These are phyloP conservation scores for Zaprionus taronus DNA, from an alignment of 1,140 invertebrate species.

Conservation along the genomic window DNA sequence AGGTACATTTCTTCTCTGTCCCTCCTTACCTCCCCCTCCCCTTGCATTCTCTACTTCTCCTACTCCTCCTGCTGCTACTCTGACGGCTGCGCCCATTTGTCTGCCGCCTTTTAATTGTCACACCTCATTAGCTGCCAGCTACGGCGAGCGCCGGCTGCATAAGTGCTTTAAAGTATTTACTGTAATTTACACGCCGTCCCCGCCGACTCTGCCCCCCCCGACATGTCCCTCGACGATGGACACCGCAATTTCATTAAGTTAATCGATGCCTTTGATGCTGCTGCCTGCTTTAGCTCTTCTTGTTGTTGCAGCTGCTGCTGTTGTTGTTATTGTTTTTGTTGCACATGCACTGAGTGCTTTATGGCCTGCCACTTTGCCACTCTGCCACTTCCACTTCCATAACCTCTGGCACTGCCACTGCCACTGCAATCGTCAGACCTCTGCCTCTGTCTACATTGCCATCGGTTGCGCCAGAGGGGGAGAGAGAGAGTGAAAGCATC, in stretches of 20 bases:
- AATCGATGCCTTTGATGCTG: slow-evolving; percentile 57
- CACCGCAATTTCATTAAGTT: slow-evolving; percentile 53
- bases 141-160: slow-evolving; percentile 31
- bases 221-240: neutral
- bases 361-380: slow-evolving; percentile 24
- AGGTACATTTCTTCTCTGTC: slow-evolving; percentile 23
- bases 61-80: neutral
- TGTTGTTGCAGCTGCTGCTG: slow-evolving; percentile 33
- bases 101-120: slow-evolving; percentile 59
- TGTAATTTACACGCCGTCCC: slow-evolving; percentile 63
- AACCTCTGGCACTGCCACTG: slow-evolving; percentile 7
- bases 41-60: neutral
- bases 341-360: slow-evolving; percentile 43
- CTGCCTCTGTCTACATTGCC: too few relatives aligned
- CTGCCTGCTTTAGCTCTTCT: neutral
- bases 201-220: neutral
- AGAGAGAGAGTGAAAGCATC: slow-evolving; percentile 36
- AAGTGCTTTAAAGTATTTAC: slow-evolving; percentile 66
- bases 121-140: slow-evolving; percentile 63
- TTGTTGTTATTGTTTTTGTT: slow-evolving; percentile 31
- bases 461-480: neutral
- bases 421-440: neutral
- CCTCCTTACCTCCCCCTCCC: neutral
- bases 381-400: slow-evolving; percentile 19
- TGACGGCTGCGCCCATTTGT: slow-evolving; percentile 40